Conservation (phyloP, 2,797 vertebrate species). For the Carapus acus region DNA sequence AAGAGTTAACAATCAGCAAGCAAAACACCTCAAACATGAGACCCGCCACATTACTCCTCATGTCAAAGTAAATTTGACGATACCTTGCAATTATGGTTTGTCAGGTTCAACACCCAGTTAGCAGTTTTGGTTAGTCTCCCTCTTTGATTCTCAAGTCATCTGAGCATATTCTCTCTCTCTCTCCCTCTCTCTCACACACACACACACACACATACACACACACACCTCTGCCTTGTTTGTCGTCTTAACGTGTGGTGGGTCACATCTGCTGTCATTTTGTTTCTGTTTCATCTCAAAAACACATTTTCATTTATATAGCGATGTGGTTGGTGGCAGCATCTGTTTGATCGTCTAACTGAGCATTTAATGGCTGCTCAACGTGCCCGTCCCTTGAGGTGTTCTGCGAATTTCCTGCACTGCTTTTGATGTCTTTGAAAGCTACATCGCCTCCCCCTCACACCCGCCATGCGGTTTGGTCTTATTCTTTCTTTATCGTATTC, state of each 20-base stretch:
- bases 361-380: conserved; percentile 42
- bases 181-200: background rate
- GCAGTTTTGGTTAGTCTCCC: conserved; percentile 31
- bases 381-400: conserved; percentile 27
- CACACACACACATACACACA: conserved; percentile 19
- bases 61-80: conserved; percentile 42
- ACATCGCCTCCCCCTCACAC: conserved; percentile 18
- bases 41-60: conserved; percentile 37
- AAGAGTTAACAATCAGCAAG: conserved; percentile 23
- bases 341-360: too few species aligned
- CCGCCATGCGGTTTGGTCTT: background rate
- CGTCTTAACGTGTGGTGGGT: conserved; percentile 12
- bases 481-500: conserved; percentile 1
- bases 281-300: conserved; percentile 32
- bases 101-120: conserved; percentile 27
- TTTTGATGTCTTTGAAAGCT: conserved; percentile 45
- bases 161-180: conserved; percentile 7
- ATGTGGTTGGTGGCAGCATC: too few species aligned
- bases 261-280: conserved; percentile 15
- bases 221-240: conserved; percentile 11
- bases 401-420: conserved; percentile 18
- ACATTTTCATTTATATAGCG: too few species aligned
- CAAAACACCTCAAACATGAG: conserved; percentile 25
- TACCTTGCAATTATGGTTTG: conserved; percentile 50
- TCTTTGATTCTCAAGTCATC: conserved; percentile 31